Evolutionary conservation across 2,113 vertebrate genomes (phyloP).

Genomic region (Neofelis nebulosa): DNA sequence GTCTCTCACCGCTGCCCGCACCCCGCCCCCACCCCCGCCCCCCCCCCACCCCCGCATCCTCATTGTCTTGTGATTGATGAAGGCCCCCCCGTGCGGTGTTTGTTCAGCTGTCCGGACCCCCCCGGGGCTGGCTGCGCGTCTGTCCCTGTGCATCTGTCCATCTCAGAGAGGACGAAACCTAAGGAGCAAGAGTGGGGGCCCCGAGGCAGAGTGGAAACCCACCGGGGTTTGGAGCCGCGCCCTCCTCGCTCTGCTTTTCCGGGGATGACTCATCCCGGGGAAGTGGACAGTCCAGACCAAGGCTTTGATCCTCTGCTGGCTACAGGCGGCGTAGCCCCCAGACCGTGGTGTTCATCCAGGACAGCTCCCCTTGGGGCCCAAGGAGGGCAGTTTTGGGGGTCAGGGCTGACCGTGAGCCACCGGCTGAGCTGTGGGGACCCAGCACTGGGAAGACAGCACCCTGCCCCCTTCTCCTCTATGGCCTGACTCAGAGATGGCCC

Average conservation of each 20-base stretch:
- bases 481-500: background rate
- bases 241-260: background rate
- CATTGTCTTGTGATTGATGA: background rate
- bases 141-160: background rate
- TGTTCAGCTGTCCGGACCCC: background rate
- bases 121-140: background rate
- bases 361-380: background rate
- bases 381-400: background rate
- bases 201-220: background rate
- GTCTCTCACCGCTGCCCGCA: background rate
- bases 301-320: background rate
- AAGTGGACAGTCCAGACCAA: accelerated
- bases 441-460: too few species aligned
- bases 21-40: accelerated
- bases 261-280: background rate
- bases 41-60: background rate
- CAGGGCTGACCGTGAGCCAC: background rate
- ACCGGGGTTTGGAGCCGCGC: background rate
- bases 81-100: background rate
- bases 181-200: background rate
- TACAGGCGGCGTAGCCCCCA: background rate
- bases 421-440: background rate
- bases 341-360: background rate
- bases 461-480: accelerated
- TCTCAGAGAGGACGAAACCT: background rate